phyloP scores from a whole-genome alignment of 1,140 invertebrate genomes.

The Hyphantria cunea region DNA sequence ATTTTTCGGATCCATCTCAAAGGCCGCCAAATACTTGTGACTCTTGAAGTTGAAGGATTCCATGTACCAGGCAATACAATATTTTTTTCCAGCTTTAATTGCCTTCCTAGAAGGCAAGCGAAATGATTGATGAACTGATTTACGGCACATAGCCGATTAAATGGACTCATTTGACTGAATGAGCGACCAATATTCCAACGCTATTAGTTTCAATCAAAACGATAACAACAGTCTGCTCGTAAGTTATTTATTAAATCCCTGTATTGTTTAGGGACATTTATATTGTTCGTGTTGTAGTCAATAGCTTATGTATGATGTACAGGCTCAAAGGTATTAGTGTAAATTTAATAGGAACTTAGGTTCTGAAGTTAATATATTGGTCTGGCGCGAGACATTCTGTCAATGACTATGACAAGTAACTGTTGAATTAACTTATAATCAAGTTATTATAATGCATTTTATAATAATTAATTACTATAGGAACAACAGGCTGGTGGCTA shows the following conservation, averaged over 20 bases:
- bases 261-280: conserved; percentile 45
- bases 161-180: conserved; percentile 17
- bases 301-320: conserved; percentile 29
- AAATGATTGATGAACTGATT: conserved; percentile 16
- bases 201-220: conserved; percentile 42
- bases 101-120: conserved; percentile 1
- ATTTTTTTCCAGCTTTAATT: not conserved
- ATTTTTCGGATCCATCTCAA: too few relatives aligned
- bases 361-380: conserved; percentile 1
- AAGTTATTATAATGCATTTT: too few relatives aligned
- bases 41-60: too few relatives aligned
- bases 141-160: conserved; percentile 4
- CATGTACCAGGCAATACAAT: too few relatives aligned
- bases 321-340: conserved; percentile 20
- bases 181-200: conserved; percentile 20
- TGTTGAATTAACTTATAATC: too few relatives aligned
- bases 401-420: not conserved
- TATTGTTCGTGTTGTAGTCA: conserved; percentile 37
- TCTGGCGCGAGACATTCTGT: not conserved
- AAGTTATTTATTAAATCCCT: conserved; percentile 45
- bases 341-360: conserved; percentile 9
- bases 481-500: too few relatives aligned
- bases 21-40: too few relatives aligned
- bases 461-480: too few relatives aligned
- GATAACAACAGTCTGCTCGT: conserved; percentile 30